Percentiles rank a stretch among this genome's conserved stretches.
These are phyloP conservation scores for Sipunculus nudus DNA, from an alignment of 2,888 invertebrate species.

Conservation along the genomic window DNA sequence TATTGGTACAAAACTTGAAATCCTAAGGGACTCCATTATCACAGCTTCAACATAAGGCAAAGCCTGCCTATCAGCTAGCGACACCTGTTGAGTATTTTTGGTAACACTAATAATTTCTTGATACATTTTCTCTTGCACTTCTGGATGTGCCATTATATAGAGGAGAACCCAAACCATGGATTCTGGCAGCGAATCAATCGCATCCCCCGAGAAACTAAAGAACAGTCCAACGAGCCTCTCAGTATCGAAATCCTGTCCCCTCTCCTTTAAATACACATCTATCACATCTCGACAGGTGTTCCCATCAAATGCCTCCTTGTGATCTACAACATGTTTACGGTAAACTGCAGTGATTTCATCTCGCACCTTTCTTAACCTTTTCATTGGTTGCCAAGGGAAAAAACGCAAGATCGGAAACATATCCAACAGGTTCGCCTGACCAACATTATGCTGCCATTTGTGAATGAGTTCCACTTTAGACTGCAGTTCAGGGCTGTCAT, in stretches of 20 bases:
- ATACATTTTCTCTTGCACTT: not conserved
- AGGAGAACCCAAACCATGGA: slow-evolving; percentile 13
- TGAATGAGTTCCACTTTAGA: not conserved
- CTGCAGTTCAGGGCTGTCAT: slow-evolving; percentile 4
- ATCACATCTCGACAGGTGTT: slow-evolving; percentile 1
- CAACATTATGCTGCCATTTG: slow-evolving; percentile 9
- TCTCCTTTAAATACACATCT: slow-evolving; percentile 10
- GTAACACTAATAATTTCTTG: not conserved
- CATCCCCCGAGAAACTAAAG: slow-evolving; percentile 11
- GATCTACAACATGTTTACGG: slow-evolving; percentile 4
- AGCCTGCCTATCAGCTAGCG: not conserved
- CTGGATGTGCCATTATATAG: not conserved
- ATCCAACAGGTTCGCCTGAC: slow-evolving; percentile 9
- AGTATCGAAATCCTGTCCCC: slow-evolving; percentile 5
- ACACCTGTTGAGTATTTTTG: not conserved
- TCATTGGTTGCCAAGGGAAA: slow-evolving; percentile 10
- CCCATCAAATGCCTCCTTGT: slow-evolving; percentile 4
- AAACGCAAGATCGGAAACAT: slow-evolving; percentile 11
- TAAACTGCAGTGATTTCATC: slow-evolving; percentile 7
- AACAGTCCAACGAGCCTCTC: slow-evolving; percentile 9
- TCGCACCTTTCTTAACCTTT: not conserved
- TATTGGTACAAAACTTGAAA: slow-evolving; percentile 13
- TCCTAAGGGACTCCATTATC: slow-evolving; percentile 6
- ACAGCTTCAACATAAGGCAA: not conserved
- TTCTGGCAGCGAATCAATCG: slow-evolving; percentile 10